Percentiles rank a stretch among this genome's conserved stretches.
Evolutionary conservation across 2,113 vertebrate genomes (phyloP).

Genomic region (Carettochelys insculpta): DNA sequence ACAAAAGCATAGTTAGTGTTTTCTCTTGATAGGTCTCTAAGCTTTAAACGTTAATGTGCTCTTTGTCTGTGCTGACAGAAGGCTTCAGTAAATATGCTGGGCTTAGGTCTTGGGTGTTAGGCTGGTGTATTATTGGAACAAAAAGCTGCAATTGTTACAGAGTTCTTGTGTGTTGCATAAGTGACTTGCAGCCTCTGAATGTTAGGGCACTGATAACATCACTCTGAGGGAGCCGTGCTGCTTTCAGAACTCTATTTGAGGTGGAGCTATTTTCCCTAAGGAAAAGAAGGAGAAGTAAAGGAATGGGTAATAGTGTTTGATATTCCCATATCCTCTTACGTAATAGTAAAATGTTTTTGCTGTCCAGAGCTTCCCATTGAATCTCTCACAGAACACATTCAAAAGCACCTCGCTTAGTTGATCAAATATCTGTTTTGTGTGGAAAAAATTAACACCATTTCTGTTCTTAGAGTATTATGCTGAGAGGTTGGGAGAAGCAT

Average conservation of each 20-base stretch:
- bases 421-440: background rate
- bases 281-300: background rate
- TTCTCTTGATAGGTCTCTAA: constrained; percentile 2
- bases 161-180: background rate
- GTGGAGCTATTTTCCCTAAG: background rate
- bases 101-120: background rate
- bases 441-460: background rate
- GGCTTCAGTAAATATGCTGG: constrained; percentile 2
- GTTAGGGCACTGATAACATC: too few species aligned
- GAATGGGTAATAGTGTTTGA: background rate
- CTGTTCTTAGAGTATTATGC: background rate
- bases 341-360: background rate
- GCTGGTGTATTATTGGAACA: background rate
- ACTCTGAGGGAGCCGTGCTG: too few species aligned
- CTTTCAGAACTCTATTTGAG: too few species aligned
- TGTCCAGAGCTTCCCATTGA: background rate
- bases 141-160: constrained; percentile 15
- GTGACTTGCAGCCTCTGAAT: too few species aligned
- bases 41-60: constrained; percentile 16
- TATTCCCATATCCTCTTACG: background rate
- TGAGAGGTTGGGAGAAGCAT: background rate
- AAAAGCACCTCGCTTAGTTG: background rate
- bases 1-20: background rate
- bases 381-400: background rate
- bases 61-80: background rate